Conservation (phyloP, 2,113 vertebrate species). For the Microtus pennsylvanicus region DNA sequence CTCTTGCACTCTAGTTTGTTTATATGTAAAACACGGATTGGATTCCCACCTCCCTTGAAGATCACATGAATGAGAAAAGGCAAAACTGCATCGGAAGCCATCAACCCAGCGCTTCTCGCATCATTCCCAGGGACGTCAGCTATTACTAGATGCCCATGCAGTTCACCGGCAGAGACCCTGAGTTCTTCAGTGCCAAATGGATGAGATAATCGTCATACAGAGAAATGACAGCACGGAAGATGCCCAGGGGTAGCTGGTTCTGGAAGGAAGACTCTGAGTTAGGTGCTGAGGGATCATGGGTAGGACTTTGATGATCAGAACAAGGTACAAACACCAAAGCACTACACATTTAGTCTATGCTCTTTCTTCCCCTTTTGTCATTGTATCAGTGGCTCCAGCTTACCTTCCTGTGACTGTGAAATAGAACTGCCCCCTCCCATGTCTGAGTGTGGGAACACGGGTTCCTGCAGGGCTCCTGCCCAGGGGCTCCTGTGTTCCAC, state of each 20-base stretch:
- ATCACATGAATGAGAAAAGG: neutral
- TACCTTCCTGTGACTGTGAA: rapidly evolving
- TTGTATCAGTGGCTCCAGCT: neutral
- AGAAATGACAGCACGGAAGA: neutral
- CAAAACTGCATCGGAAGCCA: constrained; percentile 21
- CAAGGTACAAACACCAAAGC: neutral
- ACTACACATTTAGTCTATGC: neutral
- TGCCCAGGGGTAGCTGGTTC: neutral
- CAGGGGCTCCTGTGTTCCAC: neutral
- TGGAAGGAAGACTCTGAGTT: neutral
- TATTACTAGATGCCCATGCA: neutral
- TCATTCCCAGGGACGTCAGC: neutral
- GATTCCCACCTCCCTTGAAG: neutral
- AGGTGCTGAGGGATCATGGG: neutral
- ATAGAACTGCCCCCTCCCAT: neutral
- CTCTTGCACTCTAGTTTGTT: neutral
- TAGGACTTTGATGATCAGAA: constrained; percentile 1
- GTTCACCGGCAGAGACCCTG: neutral
- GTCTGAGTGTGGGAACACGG: too few relatives aligned
- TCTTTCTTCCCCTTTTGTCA: neutral
- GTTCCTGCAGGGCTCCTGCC: neutral
- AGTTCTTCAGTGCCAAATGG: neutral
- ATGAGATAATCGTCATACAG: neutral
- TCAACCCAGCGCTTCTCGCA: neutral
- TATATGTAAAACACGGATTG: neutral